Percentiles rank a stretch among this genome's conserved stretches.
These are phyloP conservation scores for Bhutanitis thaidina DNA, from an alignment of 2,888 invertebrate species.

Conservation along the genomic window DNA sequence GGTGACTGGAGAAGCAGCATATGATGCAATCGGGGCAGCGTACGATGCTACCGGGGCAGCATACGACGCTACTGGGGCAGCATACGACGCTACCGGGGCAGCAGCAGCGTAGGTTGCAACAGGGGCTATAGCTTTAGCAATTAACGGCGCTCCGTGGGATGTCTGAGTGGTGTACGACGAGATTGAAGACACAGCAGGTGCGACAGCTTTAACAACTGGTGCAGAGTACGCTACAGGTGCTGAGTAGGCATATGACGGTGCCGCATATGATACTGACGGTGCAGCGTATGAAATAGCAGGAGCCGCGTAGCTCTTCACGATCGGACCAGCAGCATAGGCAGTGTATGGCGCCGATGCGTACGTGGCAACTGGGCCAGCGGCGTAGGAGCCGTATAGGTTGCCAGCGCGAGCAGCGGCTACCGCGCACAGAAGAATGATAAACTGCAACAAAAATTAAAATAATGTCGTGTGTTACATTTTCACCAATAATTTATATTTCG, in stretches of 20 bases:
- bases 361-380: constrained; percentile 43
- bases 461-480: neutral
- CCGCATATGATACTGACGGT: constrained; percentile 35
- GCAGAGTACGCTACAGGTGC: constrained; percentile 70
- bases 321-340: constrained; percentile 55
- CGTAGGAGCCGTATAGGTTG: constrained; percentile 62
- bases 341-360: constrained; percentile 32
- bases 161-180: constrained; percentile 40
- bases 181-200: constrained; percentile 38
- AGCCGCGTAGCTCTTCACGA: constrained; percentile 46
- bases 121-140: constrained; percentile 42
- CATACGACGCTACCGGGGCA: constrained; percentile 57
- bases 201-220: constrained; percentile 42
- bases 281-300: constrained; percentile 43
- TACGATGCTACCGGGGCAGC: too few species aligned
- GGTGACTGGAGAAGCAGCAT: constrained; percentile 56
- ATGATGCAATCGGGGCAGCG: constrained; percentile 61
- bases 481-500: neutral
- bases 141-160: constrained; percentile 35
- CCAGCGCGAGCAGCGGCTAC: constrained; percentile 81
- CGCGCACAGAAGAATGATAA: constrained; percentile 80
- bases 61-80: constrained; percentile 60
- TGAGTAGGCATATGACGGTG: constrained; percentile 35
- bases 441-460: constrained; percentile 44
- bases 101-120: constrained; percentile 66